Evolutionary conservation across 2,888 invertebrate species (phyloP), one percentile per base, ranked within the genome.

Genomic region (Polydrusus tereticollis): DNA sequence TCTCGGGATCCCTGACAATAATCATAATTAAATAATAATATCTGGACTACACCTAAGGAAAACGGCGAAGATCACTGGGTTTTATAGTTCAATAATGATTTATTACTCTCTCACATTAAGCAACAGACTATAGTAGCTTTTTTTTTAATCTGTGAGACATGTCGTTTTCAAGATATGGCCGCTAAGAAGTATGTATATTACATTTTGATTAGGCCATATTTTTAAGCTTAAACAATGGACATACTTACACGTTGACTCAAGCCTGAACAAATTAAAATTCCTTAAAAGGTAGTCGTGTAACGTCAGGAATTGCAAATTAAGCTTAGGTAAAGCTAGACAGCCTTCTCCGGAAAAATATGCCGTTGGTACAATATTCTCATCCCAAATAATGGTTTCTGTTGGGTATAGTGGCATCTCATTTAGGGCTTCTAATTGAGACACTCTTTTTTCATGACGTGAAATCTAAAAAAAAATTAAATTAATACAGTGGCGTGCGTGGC

Each of bases 331-430:
- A 0, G 99, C 99, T 33, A 99, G 88, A 79, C 96, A 96, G 18
- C 94, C 96, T 85, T 99, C 98, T 0, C 98, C 98, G 45, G 96
- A 95, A 86, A 95, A 99, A 83, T 98, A 98, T 81, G 99, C 98
- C 0, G 97, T 95, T 0, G 99, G 99, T 0, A 99, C 99, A 47
- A 99, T 92, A 83, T 99, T 98, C 85, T 99, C 98, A 85, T 99
- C 97, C 99, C 99, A 99, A 79, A 99, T 97, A 1, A 99, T 93
- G 72, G 95, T 93, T 84, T 99, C 99, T 0, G 98, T 99, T 0
- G 99, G 99, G 84, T 99, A 99, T 0, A 99, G 88, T 0, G 99
- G 99, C 96, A 99, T 98, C 79, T 96, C 94, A 84, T 99, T 99
- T 10, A 99, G 86, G 66, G 95, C 94, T 82, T 98, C 96, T 64